These are phyloP conservation scores for Heterotilapia buettikoferi DNA, from an alignment of 2,113 vertebrate genomes.

Conservation along the genomic window DNA sequence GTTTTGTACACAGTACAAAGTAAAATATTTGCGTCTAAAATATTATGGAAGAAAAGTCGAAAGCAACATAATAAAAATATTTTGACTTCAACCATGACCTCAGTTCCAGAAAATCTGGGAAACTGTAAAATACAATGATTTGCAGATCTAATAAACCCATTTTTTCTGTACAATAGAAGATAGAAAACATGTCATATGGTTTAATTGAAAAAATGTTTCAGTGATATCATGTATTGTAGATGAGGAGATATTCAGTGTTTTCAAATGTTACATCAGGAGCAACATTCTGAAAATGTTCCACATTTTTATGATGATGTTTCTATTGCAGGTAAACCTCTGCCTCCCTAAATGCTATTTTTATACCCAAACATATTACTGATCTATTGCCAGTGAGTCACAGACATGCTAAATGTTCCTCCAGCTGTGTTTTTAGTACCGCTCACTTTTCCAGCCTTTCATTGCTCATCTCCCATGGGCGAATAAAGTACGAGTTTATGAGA, in stretches of 20 bases:
- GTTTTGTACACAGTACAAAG: background rate
- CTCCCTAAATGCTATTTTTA: background rate
- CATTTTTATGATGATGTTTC: fast-evolving
- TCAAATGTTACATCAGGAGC: background rate
- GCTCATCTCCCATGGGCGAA: background rate
- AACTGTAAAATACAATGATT: background rate
- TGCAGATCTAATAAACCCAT: background rate
- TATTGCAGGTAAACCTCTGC: background rate
- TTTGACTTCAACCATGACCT: background rate
- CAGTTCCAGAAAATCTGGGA: background rate
- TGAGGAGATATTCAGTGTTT: background rate
- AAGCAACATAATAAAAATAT: background rate
- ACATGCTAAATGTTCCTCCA: background rate
- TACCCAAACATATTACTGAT: background rate
- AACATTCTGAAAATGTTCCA: background rate
- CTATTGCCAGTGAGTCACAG: fast-evolving
- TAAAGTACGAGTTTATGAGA: fast-evolving
- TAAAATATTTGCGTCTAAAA: background rate
- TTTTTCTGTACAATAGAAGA: background rate
- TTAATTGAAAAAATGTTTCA: background rate
- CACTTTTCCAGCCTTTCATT: fast-evolving
- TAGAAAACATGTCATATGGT: background rate
- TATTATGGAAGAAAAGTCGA: background rate
- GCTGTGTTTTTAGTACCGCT: background rate
- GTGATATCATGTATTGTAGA: background rate